These are phyloP conservation scores for Lagenorhynchus albirostris DNA, from an alignment of 2,113 vertebrate genomes.

Conservation along the genomic window DNA sequence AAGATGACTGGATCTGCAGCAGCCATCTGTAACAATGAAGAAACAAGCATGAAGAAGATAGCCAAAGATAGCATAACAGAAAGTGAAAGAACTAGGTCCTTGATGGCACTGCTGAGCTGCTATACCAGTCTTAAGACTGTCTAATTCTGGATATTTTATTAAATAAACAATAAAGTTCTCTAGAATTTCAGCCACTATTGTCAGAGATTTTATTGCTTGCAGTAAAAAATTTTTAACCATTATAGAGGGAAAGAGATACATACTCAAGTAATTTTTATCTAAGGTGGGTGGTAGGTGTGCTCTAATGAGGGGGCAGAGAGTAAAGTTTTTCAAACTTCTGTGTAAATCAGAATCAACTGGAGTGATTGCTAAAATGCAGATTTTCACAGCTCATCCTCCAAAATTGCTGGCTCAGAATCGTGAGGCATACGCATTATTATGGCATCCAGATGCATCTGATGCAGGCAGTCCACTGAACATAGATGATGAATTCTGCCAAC, in stretches of 20 bases:
- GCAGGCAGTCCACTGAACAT: too few relatives aligned
- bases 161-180: background rate
- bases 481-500: background rate
- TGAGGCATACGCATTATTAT: background rate
- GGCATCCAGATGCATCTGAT: background rate
- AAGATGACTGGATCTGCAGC: background rate
- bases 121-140: background rate
- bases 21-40: background rate
- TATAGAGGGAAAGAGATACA: background rate
- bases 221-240: background rate
- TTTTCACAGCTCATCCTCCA: background rate
- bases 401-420: background rate
- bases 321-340: background rate
- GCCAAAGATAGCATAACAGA: background rate
- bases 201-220: background rate
- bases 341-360: background rate
- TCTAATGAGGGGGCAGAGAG: background rate
- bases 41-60: background rate
- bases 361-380: background rate
- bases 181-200: background rate
- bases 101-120: background rate
- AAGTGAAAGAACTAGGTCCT: background rate
- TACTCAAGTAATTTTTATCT: background rate
- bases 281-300: background rate
- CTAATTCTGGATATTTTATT: background rate